These are phyloP conservation scores for Drosophila bocqueti DNA, from an alignment of 1,140 invertebrate genomes.

Conservation along the genomic window DNA sequence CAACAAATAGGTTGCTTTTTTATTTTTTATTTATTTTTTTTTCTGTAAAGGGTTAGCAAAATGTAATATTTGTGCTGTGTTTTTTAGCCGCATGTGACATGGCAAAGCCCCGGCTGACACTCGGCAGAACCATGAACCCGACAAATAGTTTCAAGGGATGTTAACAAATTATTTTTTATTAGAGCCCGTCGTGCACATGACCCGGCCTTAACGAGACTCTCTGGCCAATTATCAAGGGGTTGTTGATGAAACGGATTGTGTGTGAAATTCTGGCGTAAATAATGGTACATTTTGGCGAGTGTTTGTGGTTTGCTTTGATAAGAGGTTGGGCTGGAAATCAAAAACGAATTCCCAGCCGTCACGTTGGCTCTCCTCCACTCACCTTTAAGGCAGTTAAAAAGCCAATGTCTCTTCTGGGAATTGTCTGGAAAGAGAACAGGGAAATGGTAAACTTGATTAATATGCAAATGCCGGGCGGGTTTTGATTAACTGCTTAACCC, in stretches of 20 bases:
- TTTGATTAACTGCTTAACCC: conserved; percentile 76
- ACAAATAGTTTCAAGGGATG: conserved; percentile 5
- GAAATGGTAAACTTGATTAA: conserved; percentile 73
- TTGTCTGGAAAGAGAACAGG: conserved; percentile 56
- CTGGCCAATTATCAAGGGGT: conserved; percentile 35
- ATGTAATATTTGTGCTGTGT: conserved; percentile 3
- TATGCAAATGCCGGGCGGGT: conserved; percentile 67
- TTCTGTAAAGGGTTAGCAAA: not conserved
- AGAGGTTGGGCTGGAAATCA: conserved; percentile 6
- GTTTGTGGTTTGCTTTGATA: conserved; percentile 19
- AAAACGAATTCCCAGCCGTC: conserved; percentile 32
- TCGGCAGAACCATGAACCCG: conserved; percentile 37
- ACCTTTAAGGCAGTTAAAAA: conserved; percentile 21
- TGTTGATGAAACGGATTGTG: conserved; percentile 36
- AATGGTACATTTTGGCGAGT: conserved; percentile 1
- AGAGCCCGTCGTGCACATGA: conserved; percentile 31
- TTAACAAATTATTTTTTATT: conserved; percentile 43
- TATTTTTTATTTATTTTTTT: not conserved
- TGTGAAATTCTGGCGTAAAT: conserved; percentile 36
- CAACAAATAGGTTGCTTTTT: conserved; percentile 33
- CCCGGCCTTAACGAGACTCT: conserved; percentile 32
- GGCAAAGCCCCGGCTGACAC: conserved; percentile 60
- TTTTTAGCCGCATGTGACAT: conserved; percentile 45
- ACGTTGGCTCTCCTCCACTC: conserved; percentile 17
- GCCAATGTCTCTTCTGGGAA: conserved; percentile 29